Percentiles rank a stretch among this genome's conserved stretches.
Conservation (phyloP, 2,888 invertebrate genomes). For the Tipula confusa region DNA sequence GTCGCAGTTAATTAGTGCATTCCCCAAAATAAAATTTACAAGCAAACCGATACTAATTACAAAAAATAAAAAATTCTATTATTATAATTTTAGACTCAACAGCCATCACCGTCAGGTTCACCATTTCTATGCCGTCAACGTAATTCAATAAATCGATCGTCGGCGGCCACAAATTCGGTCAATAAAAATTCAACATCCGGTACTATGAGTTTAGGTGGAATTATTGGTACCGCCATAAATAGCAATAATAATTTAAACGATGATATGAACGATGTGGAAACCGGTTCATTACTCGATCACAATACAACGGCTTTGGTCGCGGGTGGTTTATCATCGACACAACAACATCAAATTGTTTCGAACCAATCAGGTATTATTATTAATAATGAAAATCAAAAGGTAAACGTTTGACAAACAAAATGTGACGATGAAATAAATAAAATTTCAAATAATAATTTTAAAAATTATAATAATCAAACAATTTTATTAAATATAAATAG, state of each 20-base stretch:
- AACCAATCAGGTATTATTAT: conserved; percentile 6
- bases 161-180: conserved; percentile 39
- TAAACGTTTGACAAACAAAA: conserved; percentile 46
- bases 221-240: background rate
- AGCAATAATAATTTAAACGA: background rate
- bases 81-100: conserved; percentile 45
- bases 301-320: background rate
- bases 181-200: background rate
- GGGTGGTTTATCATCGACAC: conserved; percentile 39
- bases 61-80: too few species aligned
- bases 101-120: conserved; percentile 73
- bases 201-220: background rate
- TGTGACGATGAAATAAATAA: conserved; percentile 33
- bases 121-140: conserved; percentile 79
- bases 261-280: conserved; percentile 41
- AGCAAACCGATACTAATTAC: too few species aligned
- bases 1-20: too few species aligned
- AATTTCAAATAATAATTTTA: conserved; percentile 8
- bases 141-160: conserved; percentile 58
- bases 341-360: conserved; percentile 40
- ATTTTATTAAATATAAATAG: conserved; percentile 29
- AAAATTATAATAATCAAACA: conserved; percentile 28
- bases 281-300: conserved; percentile 38
- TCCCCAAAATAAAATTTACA: too few species aligned
- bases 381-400: background rate